Conservation (phyloP, 2,888 invertebrate species). For the Idaea aversata region DNA sequence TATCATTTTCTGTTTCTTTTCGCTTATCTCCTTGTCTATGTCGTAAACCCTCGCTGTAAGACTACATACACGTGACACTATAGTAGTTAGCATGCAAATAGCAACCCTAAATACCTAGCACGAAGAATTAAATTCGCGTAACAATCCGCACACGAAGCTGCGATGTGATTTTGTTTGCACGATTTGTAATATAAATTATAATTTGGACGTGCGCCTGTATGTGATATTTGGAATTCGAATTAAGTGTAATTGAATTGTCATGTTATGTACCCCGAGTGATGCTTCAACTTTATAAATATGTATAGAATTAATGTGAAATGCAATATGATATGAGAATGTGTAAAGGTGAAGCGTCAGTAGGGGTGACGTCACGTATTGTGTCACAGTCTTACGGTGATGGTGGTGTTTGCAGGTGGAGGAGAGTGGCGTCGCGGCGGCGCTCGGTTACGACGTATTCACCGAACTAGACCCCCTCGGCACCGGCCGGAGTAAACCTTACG, state of each 20-base stretch:
- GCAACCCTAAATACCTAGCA: conserved; percentile 22
- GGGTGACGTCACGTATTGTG: conserved; percentile 9
- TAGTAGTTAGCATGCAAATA: conserved; percentile 34
- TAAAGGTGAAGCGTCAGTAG: conserved; percentile 6
- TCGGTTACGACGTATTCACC: conserved; percentile 91
- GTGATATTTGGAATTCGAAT: background rate
- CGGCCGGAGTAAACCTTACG: conserved; percentile 94
- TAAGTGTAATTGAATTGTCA: background rate
- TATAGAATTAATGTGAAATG: background rate
- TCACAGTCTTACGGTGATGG: conserved; percentile 55
- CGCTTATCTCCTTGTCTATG: conserved; percentile 42
- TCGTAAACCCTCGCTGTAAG: conserved; percentile 52
- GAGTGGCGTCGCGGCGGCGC: conserved; percentile 55
- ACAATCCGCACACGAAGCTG: conserved; percentile 25
- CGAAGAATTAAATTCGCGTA: conserved; percentile 21
- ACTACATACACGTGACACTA: conserved; percentile 53
- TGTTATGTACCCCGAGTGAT: conserved; percentile 4
- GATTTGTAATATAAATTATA: conserved; percentile 22
- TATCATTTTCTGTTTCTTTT: conserved; percentile 6
- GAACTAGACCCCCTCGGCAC: conserved; percentile 96
- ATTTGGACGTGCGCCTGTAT: conserved; percentile 7
- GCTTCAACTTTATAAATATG: conserved; percentile 6
- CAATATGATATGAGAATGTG: conserved; percentile 11
- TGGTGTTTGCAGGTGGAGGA: conserved; percentile 72
- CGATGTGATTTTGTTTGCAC: conserved; percentile 27